Evolutionary conservation across 2,113 vertebrate species (phyloP).

Genomic region (Zingel zingel): DNA sequence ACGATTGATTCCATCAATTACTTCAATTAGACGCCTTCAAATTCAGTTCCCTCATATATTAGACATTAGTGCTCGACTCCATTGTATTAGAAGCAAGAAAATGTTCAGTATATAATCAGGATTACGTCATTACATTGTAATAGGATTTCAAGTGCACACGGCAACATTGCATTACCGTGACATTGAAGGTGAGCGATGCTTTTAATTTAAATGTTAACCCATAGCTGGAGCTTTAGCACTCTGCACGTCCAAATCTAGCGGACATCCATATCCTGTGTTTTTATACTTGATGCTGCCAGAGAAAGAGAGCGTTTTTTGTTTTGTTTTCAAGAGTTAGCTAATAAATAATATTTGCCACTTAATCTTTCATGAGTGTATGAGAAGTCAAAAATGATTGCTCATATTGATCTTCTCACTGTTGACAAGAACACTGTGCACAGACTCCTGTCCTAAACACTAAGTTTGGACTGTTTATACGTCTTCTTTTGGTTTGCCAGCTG

Average conservation of each 20-base stretch:
- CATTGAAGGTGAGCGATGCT: neutral
- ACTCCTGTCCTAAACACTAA: neutral
- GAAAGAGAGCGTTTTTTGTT: neutral
- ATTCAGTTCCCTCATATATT: conserved; percentile 27
- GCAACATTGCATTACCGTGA: neutral
- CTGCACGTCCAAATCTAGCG: neutral
- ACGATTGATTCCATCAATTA: conserved; percentile 59
- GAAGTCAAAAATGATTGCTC: neutral
- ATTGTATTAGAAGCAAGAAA: neutral
- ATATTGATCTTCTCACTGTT: neutral
- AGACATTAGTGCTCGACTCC: neutral
- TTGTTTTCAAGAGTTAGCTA: neutral
- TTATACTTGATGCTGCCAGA: neutral
- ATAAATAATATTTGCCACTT: neutral
- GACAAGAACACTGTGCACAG: neutral
- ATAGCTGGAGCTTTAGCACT: neutral
- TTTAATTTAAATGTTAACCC: conserved; percentile 4
- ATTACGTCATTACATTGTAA: neutral
- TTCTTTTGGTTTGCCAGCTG: conserved; percentile 21
- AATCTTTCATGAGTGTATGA: conserved; percentile 3
- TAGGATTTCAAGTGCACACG: neutral
- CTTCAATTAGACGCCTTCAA: conserved; percentile 43
- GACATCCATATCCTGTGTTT: neutral
- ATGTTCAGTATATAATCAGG: neutral
- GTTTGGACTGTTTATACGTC: neutral